Percentiles rank a stretch among this genome's conserved stretches.
phyloP scores from a whole-genome alignment of 1,140 invertebrate species.

The Rhagoletis zephyria region DNA sequence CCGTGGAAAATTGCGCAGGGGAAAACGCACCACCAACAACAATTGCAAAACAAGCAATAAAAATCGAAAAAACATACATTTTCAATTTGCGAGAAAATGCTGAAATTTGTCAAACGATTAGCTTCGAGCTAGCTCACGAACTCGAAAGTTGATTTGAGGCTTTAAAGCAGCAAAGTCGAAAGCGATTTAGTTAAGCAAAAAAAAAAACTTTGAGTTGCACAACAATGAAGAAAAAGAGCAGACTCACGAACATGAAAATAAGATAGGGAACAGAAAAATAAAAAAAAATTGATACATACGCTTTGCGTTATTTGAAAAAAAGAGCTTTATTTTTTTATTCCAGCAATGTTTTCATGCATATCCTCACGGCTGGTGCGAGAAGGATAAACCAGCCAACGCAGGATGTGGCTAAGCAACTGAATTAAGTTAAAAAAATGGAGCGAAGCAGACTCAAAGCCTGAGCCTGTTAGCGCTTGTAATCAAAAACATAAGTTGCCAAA shows the following conservation, averaged over 20 bases:
- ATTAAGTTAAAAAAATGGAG: background rate
- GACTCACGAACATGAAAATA: background rate
- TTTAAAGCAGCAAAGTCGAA: background rate
- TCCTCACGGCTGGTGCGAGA: too few species aligned
- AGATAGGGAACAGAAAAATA: too few species aligned
- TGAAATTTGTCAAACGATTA: slow-evolving; percentile 56
- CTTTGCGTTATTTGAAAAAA: too few species aligned
- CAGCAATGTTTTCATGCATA: too few species aligned
- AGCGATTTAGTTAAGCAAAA: background rate
- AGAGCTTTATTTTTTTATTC: too few species aligned
- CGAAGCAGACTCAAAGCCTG: background rate
- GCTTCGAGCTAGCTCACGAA: slow-evolving; percentile 3
- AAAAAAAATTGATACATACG: too few species aligned
- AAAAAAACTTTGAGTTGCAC: too few species aligned
- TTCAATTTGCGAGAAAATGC: slow-evolving; percentile 45
- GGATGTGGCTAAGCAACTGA: slow-evolving; percentile 2
- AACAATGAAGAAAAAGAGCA: too few species aligned
- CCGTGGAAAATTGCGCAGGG: slow-evolving; percentile 33
- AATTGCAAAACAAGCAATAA: background rate
- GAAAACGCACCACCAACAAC: slow-evolving; percentile 8
- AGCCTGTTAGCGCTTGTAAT: background rate
- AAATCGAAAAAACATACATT: slow-evolving; percentile 38
- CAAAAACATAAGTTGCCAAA: slow-evolving; percentile 53
- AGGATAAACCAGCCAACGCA: too few species aligned
- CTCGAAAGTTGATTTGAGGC: background rate